phyloP scores from a whole-genome alignment of 2,888 invertebrate species.

The Ectobius pallidus region DNA sequence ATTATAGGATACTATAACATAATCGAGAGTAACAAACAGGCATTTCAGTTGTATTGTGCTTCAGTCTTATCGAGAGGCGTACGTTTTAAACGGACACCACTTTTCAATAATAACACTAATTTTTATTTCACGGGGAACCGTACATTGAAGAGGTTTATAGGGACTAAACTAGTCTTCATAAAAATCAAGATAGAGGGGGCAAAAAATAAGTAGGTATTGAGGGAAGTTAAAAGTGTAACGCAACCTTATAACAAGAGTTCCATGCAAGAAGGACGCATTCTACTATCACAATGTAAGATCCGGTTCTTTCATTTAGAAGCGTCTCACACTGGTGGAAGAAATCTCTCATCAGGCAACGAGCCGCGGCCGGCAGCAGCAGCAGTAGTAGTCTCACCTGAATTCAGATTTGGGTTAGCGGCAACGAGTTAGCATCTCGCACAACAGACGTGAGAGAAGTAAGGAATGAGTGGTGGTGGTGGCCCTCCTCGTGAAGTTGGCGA shows the following conservation, averaged over 20 bases:
- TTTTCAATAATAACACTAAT: too few species aligned
- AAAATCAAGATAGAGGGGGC: too few species aligned
- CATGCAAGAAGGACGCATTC: background rate
- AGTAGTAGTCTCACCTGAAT: constrained; percentile 40
- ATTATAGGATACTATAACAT: too few species aligned
- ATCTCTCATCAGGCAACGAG: constrained; percentile 18
- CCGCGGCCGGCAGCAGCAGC: background rate
- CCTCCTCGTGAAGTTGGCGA: constrained; percentile 13
- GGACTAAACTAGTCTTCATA: too few species aligned
- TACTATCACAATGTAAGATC: constrained; percentile 5
- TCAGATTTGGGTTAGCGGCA: constrained; percentile 40
- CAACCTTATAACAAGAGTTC: constrained; percentile 3
- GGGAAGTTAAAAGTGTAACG: constrained; percentile 22
- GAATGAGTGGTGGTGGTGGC: background rate
- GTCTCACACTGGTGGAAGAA: background rate
- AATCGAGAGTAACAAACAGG: too few species aligned
- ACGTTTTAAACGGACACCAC: too few species aligned
- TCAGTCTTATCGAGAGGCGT: too few species aligned
- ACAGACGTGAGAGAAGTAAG: background rate
- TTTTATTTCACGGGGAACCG: too few species aligned
- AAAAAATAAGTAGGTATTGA: constrained; percentile 27
- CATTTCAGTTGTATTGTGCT: too few species aligned
- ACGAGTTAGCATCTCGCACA: background rate
- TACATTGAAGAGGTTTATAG: too few species aligned
- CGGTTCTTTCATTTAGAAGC: constrained; percentile 18